Evolutionary conservation across 1,140 invertebrate species (phyloP).

Genomic region (Triops longicaudatus): DNA sequence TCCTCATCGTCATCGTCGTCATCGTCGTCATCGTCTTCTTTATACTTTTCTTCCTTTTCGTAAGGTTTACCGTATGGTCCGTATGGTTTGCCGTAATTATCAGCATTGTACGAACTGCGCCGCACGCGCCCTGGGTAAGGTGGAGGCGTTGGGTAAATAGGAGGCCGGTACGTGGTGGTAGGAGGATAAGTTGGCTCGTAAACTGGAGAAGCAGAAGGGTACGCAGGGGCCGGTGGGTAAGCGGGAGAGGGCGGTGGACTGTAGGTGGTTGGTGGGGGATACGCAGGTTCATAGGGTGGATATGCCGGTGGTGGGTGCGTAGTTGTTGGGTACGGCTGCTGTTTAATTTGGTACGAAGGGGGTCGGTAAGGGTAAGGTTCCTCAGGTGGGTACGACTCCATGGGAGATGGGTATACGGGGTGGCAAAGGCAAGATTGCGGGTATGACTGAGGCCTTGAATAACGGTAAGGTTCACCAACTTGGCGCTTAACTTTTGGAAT

Average conservation of each 20-base stretch:
- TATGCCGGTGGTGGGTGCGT: not conserved
- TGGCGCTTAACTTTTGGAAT: not conserved
- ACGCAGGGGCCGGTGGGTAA: not conserved
- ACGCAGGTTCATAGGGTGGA: not conserved
- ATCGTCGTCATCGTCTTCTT: not conserved
- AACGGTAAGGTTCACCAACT: not conserved
- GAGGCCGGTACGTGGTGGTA: not conserved
- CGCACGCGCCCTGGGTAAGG: not conserved
- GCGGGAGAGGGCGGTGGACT: not conserved
- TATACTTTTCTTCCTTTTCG: not conserved
- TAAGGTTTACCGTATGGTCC: not conserved
- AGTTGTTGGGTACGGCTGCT: not conserved
- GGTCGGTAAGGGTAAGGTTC: not conserved
- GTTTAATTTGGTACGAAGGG: not conserved
- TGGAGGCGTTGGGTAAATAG: not conserved
- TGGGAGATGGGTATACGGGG: not conserved
- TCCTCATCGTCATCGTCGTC: not conserved
- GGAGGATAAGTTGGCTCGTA: constrained; percentile 16
- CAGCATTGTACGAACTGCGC: not conserved
- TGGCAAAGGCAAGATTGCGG: not conserved
- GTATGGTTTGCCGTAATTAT: not conserved
- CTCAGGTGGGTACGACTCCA: not conserved
- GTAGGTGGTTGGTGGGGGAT: not conserved
- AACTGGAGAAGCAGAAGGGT: not conserved
- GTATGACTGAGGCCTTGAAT: not conserved